phyloP scores from a whole-genome alignment of 2,888 invertebrate species.

The Acanthosepion lycidas region DNA sequence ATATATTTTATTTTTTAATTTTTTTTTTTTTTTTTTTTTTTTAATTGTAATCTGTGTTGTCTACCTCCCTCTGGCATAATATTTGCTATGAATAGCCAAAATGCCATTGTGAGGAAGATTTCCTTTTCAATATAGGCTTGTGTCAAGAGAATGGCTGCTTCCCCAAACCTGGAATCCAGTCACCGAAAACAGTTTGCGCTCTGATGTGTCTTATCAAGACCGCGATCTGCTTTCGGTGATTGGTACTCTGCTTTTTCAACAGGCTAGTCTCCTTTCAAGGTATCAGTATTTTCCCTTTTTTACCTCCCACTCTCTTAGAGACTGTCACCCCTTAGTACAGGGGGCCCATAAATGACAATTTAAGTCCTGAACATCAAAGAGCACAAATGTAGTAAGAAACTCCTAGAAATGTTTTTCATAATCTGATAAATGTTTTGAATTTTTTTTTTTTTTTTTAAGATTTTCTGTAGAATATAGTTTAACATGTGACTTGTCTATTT shows the following conservation, averaged over 20 bases:
- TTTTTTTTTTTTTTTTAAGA: too few species aligned
- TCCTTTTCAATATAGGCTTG: not conserved
- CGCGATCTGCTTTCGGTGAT: constrained; percentile 47
- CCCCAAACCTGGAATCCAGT: constrained; percentile 34
- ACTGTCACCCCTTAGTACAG: too few species aligned
- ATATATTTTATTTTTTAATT: not conserved
- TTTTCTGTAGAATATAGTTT: too few species aligned
- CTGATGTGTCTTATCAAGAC: constrained; percentile 39
- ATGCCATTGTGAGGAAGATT: constrained; percentile 14
- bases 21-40: not conserved
- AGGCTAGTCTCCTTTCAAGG: not conserved
- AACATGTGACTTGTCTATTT: too few species aligned
- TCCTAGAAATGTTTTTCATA: too few species aligned
- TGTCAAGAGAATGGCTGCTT: not conserved
- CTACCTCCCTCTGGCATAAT: not conserved
- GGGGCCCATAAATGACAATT: too few species aligned
- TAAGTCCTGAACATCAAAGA: too few species aligned
- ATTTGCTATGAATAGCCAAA: not conserved
- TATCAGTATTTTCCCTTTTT: not conserved
- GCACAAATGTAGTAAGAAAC: too few species aligned
- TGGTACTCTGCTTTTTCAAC: constrained; percentile 2
- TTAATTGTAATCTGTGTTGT: not conserved
- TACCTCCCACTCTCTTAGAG: not conserved
- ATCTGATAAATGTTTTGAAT: too few species aligned
- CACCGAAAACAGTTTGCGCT: constrained; percentile 44